Evolutionary conservation across 2,113 vertebrate species (phyloP), one percentile per base, ranked within the genome.

Genomic region (Malurus melanocephalus): DNA sequence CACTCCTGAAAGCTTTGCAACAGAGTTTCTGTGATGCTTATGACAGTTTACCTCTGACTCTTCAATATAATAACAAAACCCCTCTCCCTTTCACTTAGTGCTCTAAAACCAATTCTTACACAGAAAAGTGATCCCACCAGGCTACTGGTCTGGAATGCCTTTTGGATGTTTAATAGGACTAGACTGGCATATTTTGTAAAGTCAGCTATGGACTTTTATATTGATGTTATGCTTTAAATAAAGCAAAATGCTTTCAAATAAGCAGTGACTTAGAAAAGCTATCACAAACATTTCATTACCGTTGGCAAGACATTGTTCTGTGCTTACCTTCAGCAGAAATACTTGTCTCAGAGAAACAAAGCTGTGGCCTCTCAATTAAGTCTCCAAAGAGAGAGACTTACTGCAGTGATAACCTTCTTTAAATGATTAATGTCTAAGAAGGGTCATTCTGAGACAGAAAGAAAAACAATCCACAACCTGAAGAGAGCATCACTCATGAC

Each of bases 351-450:
- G 43, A 56, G 64, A 86, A 60, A 88, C 10, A 69, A n/a, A 90
- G 9, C 42, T 68, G 38, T 30, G 84, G 26, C 43, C 38, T 72
- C 59, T 87, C 66, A 69, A 30, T 61, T 71, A 81, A 80, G 21
- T n/a, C n/a, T 88, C 68, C 46, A 75, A 62, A 65, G 68, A 87
- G 67, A 91, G 66, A 16, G 49, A 43, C 62, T 89, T 76, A 74
- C 46, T 65, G 56, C 53, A 86, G 43, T 67, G 48, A 77, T 48
- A 94, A 79, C 80, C 79, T 85, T 73, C 67, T 87, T 92, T 79
- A 93, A 90, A 89, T 21, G 81, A 93, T 82, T 88, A 87, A 60
- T 67, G 35, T 67, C 62, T 65, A 64, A 73, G 77, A 92, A 48
- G 43, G 67, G 65, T 74, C 65, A 76, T 59, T 81, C 71, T 71